phyloP scores from a whole-genome alignment of 2,797 vertebrate species.

The Dallia pectoralis region DNA sequence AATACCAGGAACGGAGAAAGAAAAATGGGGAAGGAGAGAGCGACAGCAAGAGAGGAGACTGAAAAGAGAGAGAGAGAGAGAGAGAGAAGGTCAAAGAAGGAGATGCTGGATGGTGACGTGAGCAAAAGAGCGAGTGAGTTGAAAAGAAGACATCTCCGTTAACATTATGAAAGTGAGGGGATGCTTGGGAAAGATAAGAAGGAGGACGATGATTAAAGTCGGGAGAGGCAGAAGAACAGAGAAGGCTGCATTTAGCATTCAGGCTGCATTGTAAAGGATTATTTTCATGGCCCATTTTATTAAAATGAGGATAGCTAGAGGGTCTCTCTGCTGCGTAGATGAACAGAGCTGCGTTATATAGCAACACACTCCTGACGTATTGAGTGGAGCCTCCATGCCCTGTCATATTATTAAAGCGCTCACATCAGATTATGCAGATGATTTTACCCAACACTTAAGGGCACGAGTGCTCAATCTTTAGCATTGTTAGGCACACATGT shows the following conservation, averaged over 20 bases:
- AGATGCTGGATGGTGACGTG: constrained; percentile 33
- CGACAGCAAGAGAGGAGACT: constrained; percentile 13
- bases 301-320: constrained; percentile 66
- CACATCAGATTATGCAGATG: constrained; percentile 34
- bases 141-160: constrained; percentile 50
- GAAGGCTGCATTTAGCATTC: constrained; percentile 66
- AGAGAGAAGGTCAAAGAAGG: constrained; percentile 36
- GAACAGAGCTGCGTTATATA: constrained; percentile 42
- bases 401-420: constrained; percentile 61
- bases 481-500: constrained; percentile 47
- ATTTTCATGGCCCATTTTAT: constrained; percentile 73
- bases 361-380: not conserved
- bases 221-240: constrained; percentile 56
- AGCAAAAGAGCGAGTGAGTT: constrained; percentile 7
- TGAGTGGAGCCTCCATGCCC: constrained; percentile 17
- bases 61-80: constrained; percentile 18
- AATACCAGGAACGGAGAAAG: constrained; percentile 1
- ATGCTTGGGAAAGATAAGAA: constrained; percentile 67
- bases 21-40: constrained; percentile 19
- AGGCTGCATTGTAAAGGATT: constrained; percentile 60
- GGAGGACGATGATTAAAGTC: constrained; percentile 69
- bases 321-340: constrained; percentile 28
- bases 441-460: constrained; percentile 47
- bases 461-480: constrained; percentile 51
- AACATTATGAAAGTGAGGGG: constrained; percentile 61